Evolutionary conservation across 37 sponge, comb jelly and placozoan genomes (phyloP), one percentile per base, ranked within the genome.

Genomic region (Diacarnus erythraeanus): DNA sequence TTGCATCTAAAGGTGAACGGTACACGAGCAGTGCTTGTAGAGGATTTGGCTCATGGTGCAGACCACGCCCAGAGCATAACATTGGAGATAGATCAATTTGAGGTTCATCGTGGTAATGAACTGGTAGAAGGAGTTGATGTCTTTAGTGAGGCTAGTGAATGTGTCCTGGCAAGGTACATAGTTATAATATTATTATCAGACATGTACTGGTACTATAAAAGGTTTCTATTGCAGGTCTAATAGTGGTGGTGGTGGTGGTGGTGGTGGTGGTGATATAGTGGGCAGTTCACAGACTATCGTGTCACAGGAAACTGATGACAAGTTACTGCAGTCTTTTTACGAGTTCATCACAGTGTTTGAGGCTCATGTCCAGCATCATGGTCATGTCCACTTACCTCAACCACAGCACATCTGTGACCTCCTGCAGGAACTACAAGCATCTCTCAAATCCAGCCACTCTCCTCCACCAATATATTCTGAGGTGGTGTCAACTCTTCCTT

Each of bases 1-100:
- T 35, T 91, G 29, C 83, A 86, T 23, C 22, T 91, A 25, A 71
- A 61, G 3, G 57, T 91, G 25, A 70, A 56, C 29, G 57, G 82
- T 36, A 83, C 91, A 25, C 25, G 43, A 0, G 35, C 86, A 23
- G 44, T 57, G 18, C 37, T 91, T 27, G 17, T 40, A n/a, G 91
- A 91, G 0, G 61, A 77, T 3, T 38, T 43, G 3, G 39, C 26
- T 0, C 57, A 82, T 38, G 36, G 68, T 1, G 33, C 77, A 2
- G 73, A 81, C 59, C 36, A 57, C 43, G 38, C 47, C 20, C 64
- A 70, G 5, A 80, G 54, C 26, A 42, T 91, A 71, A 67, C 26
- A 1, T 33, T 86, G 5, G 30, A 2, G 5, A 58, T 91, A 0
- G 40, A 77, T 8, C 73, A 66, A 1, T 47, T 68, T 8, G 67